Evolutionary conservation across 2,888 invertebrate genomes (phyloP).

Genomic region (Campoplex capitator): DNA sequence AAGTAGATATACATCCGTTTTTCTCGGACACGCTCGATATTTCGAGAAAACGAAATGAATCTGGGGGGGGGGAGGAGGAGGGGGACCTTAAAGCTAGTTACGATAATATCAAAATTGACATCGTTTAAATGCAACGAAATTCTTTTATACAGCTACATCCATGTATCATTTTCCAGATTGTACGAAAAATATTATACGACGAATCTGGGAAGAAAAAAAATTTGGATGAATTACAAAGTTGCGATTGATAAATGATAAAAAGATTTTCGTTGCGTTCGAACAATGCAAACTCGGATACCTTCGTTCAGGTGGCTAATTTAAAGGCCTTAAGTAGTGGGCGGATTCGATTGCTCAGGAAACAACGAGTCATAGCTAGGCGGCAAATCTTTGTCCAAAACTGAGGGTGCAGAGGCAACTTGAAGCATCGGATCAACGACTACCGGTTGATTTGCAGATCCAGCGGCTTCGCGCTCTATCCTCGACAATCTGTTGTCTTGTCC

Average conservation of each 20-base stretch:
- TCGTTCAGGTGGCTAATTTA: not conserved
- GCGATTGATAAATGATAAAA: not conserved
- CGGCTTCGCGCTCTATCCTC: conserved; percentile 71
- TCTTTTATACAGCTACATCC: not conserved
- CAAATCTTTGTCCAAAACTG: conserved; percentile 85
- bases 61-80: too few species aligned
- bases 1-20: too few species aligned
- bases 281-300: not conserved
- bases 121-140: not conserved
- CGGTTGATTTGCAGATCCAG: conserved; percentile 77
- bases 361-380: conserved; percentile 87
- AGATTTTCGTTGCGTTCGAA: not conserved
- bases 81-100: conserved; percentile 6
- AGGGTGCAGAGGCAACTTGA: conserved; percentile 80
- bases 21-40: too few species aligned
- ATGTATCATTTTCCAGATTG: not conserved
- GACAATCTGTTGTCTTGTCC: conserved; percentile 73
- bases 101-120: not conserved
- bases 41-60: too few species aligned
- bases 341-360: conserved; percentile 84
- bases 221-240: not conserved
- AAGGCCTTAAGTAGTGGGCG: conserved; percentile 74
- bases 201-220: not conserved
- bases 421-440: conserved; percentile 82
- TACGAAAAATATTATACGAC: not conserved